Conservation (phyloP, 2,888 invertebrate species). For the Cosmorhoe ocellata region DNA sequence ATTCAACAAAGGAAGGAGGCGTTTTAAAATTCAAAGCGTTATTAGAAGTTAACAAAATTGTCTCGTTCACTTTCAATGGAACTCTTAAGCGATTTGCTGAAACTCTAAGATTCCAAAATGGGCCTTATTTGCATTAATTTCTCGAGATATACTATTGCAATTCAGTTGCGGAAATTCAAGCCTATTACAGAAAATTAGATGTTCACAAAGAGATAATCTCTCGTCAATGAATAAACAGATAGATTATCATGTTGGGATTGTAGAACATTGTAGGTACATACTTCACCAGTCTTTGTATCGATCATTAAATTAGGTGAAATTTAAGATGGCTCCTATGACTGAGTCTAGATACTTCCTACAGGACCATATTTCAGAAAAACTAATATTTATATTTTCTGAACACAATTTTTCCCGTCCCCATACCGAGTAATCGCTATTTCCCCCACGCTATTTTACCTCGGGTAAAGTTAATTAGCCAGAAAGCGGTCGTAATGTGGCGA, state of each 20-base stretch:
- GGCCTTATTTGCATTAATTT: slow-evolving; percentile 16
- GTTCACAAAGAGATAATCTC: neutral
- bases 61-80: slow-evolving; percentile 32
- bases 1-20: slow-evolving; percentile 25
- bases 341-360: too few species aligned
- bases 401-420: neutral
- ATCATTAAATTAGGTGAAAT: too few species aligned
- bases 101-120: slow-evolving; percentile 4
- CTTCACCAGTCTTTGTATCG: too few species aligned
- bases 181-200: slow-evolving; percentile 1
- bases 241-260: too few species aligned
- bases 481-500: slow-evolving; percentile 21
- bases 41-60: slow-evolving; percentile 31
- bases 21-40: slow-evolving; percentile 33
- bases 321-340: too few species aligned
- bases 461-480: slow-evolving; percentile 29
- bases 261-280: too few species aligned
- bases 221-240: neutral
- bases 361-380: neutral
- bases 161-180: neutral
- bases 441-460: slow-evolving; percentile 2
- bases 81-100: slow-evolving; percentile 17
- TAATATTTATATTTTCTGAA: slow-evolving; percentile 1
- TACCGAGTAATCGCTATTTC: neutral
- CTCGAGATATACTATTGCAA: neutral